Conservation (phyloP, 2,797 vertebrate species). For the Leptoclinus maculatus region DNA sequence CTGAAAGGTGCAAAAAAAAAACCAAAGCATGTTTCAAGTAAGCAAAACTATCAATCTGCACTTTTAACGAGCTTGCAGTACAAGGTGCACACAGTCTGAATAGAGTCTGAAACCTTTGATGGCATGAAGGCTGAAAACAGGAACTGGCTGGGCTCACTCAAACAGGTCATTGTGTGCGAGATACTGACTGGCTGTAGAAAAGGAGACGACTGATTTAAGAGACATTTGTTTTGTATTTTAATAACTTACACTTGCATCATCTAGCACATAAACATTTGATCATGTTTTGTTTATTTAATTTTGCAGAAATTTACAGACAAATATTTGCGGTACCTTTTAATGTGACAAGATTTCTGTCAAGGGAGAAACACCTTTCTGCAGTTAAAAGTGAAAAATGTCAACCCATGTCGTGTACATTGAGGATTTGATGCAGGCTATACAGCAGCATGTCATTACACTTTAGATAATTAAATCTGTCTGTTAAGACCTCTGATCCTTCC, state of each 20-base stretch:
- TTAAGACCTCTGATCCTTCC: slow-evolving; percentile 40
- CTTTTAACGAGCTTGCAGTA: slow-evolving; percentile 32
- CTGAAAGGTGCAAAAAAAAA: slow-evolving; percentile 68
- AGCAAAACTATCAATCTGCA: slow-evolving; percentile 58
- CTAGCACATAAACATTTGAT: background rate
- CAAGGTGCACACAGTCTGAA: slow-evolving; percentile 36
- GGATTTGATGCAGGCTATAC: slow-evolving; percentile 35
- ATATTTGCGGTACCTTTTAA: slow-evolving; percentile 17
- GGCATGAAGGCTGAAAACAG: slow-evolving; percentile 38
- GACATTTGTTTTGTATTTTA: background rate
- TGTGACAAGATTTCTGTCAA: slow-evolving; percentile 15
- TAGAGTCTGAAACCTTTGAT: slow-evolving; percentile 36
- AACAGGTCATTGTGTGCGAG: slow-evolving; percentile 30
- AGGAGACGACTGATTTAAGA: slow-evolving; percentile 16
- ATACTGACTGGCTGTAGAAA: background rate
- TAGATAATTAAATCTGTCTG: slow-evolving; percentile 52
- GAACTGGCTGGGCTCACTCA: slow-evolving; percentile 44
- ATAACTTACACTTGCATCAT: background rate
- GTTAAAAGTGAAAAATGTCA: slow-evolving; percentile 44
- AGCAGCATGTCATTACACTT: slow-evolving; percentile 35
- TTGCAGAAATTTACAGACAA: slow-evolving; percentile 3
- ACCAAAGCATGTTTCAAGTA: slow-evolving; percentile 37
- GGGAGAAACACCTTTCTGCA: slow-evolving; percentile 18
- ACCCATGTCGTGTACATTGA: slow-evolving; percentile 26
- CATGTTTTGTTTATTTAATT: background rate